These are phyloP conservation scores for Saimiri boliviensis DNA, from an alignment of 2,113 vertebrate species.

Conservation along the genomic window DNA sequence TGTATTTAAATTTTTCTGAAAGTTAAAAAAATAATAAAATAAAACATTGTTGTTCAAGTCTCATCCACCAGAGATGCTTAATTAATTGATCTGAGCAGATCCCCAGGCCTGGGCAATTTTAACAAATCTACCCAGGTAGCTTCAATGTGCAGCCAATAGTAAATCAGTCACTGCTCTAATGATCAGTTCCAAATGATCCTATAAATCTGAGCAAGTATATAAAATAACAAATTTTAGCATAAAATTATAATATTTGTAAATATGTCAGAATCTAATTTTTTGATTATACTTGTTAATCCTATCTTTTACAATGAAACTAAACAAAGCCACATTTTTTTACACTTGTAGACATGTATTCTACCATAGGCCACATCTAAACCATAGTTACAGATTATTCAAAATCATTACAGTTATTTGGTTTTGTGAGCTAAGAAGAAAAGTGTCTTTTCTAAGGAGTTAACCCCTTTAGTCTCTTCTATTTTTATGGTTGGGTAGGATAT, in stretches of 20 bases:
- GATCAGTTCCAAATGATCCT: neutral
- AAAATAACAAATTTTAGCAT: neutral
- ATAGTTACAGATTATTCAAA: slow-evolving; percentile 15
- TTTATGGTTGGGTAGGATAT: neutral
- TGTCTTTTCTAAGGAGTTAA: neutral
- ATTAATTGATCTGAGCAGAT: neutral
- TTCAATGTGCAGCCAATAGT: neutral
- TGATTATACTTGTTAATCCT: neutral
- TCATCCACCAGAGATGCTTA: neutral
- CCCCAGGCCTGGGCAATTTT: neutral
- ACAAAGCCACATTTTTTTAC: neutral
- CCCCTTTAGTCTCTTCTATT: neutral
- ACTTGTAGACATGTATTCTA: neutral
- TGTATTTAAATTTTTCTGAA: too few relatives aligned
- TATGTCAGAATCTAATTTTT: neutral
- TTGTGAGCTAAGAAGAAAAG: neutral
- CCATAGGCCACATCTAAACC: neutral
- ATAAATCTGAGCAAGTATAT: neutral
- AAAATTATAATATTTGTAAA: neutral
- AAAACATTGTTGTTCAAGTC: neutral
- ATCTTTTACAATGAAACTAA: neutral
- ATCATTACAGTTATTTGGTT: slow-evolving; percentile 29
- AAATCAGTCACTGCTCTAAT: neutral
- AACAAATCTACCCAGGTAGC: neutral
- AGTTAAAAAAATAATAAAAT: neutral